phyloP scores from a whole-genome alignment of 1,140 invertebrate genomes.

The Cylas formicarius region DNA sequence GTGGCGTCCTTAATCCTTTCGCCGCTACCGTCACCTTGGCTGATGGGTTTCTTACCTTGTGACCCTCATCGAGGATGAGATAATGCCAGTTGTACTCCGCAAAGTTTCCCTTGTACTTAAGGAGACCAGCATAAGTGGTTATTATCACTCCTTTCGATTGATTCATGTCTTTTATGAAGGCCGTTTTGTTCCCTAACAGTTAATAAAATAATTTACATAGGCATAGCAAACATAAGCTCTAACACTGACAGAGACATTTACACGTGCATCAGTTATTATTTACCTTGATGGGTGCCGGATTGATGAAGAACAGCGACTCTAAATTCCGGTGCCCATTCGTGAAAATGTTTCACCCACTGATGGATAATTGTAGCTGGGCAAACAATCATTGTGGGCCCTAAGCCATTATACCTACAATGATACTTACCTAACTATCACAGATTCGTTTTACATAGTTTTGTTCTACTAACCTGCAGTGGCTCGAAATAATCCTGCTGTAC shows the following conservation, averaged over 20 bases:
- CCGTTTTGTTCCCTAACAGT: conserved; percentile 31
- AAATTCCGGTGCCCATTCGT: conserved; percentile 84
- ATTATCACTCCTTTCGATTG: conserved; percentile 49
- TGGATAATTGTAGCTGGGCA: conserved; percentile 90
- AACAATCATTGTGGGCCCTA: conserved; percentile 82
- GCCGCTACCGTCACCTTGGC: conserved; percentile 71
- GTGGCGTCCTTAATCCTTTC: conserved; percentile 79
- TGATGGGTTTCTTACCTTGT: conserved; percentile 94
- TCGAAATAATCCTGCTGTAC: conserved; percentile 42
- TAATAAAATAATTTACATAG: conserved; percentile 4
- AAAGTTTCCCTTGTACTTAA: conserved; percentile 57
- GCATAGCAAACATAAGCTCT: too few relatives aligned
- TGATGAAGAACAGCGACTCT: conserved; percentile 81
- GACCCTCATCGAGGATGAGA: conserved; percentile 92
- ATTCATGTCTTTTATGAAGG: conserved; percentile 48
- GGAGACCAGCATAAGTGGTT: conserved; percentile 53
- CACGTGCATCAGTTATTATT: conserved; percentile 4
- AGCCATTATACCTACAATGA: conserved; percentile 45
- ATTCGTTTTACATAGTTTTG: conserved; percentile 54
- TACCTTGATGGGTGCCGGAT: conserved; percentile 68
- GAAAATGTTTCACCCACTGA: conserved; percentile 94
- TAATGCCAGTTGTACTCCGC: conserved; percentile 83
- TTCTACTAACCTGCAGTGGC: conserved; percentile 26
- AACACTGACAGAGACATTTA: too few relatives aligned
- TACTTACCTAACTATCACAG: too few relatives aligned